phyloP scores from a whole-genome alignment of 2,888 invertebrate genomes.

The Ptilodon capucinus region DNA sequence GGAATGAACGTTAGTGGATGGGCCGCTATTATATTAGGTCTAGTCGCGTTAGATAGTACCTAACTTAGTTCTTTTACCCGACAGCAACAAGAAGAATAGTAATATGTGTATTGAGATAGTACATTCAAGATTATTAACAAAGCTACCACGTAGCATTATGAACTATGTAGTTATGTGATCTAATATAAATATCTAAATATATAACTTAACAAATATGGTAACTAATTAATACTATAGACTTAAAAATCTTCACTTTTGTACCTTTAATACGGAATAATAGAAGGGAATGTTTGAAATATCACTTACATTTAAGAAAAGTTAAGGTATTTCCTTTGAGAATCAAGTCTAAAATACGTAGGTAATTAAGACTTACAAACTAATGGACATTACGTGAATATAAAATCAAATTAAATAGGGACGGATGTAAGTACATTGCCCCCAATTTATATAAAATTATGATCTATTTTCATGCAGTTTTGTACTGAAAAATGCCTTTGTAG shows the following conservation, averaged over 20 bases:
- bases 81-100: too few species aligned
- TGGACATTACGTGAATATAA: not conserved
- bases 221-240: conserved; percentile 55
- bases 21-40: too few species aligned
- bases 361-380: conserved; percentile 2
- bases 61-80: too few species aligned
- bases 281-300: conserved; percentile 8
- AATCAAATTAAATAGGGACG: conserved; percentile 24
- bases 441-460: too few species aligned
- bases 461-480: too few species aligned
- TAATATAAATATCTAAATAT: conserved; percentile 2
- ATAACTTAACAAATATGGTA: conserved; percentile 49
- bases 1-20: too few species aligned
- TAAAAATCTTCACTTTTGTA: conserved; percentile 39
- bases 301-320: not conserved
- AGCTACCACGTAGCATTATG: too few species aligned
- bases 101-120: too few species aligned
- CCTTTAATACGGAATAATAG: conserved; percentile 28
- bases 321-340: not conserved
- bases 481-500: too few species aligned
- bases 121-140: too few species aligned
- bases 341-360: not conserved
- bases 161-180: not conserved
- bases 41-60: too few species aligned
- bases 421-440: too few species aligned